phyloP scores from a whole-genome alignment of 2,888 invertebrate species.

The Mythimna pallens region DNA sequence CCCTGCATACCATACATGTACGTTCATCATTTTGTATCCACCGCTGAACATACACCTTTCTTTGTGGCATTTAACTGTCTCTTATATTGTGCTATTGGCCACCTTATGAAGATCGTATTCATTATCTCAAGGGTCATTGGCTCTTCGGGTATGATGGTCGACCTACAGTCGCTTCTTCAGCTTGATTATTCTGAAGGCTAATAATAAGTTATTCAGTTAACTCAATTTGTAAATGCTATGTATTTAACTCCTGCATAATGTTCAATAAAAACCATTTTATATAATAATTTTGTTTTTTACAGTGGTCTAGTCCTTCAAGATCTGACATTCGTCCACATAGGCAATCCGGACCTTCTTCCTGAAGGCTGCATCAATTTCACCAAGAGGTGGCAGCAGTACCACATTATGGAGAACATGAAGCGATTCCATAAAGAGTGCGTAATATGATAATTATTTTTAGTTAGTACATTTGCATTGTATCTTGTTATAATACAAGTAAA shows the following conservation, averaged over 20 bases:
- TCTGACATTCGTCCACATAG: conserved; percentile 99
- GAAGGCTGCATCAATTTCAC: conserved; percentile 98
- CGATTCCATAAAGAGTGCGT: conserved; percentile 98
- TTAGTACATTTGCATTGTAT: neutral
- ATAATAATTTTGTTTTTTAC: conserved; percentile 62
- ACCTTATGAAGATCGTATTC: neutral
- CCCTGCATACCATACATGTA: conserved; percentile 99
- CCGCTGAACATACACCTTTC: neutral
- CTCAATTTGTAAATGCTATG: no score
- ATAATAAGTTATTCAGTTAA: no score
- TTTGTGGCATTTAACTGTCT: no score
- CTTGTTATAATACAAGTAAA: no score
- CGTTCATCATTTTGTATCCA: conserved; percentile 78
- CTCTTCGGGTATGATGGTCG: no score
- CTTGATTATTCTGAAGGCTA: neutral
- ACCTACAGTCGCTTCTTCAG: neutral
- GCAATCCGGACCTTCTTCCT: conserved; percentile 97
- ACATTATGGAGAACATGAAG: conserved; percentile 99
- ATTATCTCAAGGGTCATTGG: neutral
- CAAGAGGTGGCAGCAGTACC: conserved; percentile 99
- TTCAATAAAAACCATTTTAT: neutral
- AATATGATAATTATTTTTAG: conserved; percentile 15
- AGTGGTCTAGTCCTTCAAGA: conserved; percentile 99
- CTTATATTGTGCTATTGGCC: no score
- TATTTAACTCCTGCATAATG: no score